These are phyloP conservation scores for Calephelis nemesis DNA, from an alignment of 1,140 invertebrate genomes.

Conservation along the genomic window DNA sequence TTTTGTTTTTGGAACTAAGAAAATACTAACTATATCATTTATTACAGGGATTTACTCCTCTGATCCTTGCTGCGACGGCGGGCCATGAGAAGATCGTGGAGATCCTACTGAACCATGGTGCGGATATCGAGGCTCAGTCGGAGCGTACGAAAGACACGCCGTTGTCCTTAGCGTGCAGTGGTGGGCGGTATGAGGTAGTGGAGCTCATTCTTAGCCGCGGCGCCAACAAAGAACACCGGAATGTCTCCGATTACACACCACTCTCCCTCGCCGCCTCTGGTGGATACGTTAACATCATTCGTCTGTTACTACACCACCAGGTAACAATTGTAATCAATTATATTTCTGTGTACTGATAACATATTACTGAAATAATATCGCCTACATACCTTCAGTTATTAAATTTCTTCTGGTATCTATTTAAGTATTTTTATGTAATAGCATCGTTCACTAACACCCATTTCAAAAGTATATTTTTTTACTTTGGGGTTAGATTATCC, in stretches of 20 bases:
- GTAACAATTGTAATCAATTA: slow-evolving; percentile 29
- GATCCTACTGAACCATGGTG: slow-evolving; percentile 93
- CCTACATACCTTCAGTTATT: too few species aligned
- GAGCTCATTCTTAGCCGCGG: slow-evolving; percentile 93
- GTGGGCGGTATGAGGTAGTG: slow-evolving; percentile 97
- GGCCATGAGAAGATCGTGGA: slow-evolving; percentile 98
- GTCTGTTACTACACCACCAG: slow-evolving; percentile 91
- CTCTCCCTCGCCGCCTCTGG: slow-evolving; percentile 98
- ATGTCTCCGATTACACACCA: slow-evolving; percentile 99
- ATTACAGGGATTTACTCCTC: slow-evolving; percentile 92
- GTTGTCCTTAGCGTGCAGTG: slow-evolving; percentile 97
- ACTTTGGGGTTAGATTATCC: too few species aligned
- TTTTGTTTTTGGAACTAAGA: too few species aligned
- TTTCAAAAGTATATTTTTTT: too few species aligned
- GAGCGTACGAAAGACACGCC: slow-evolving; percentile 99
- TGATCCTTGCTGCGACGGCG: slow-evolving; percentile 97
- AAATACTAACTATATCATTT: background rate
- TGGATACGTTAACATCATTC: slow-evolving; percentile 99
- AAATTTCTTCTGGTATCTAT: too few species aligned
- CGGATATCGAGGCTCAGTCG: slow-evolving; percentile 98
- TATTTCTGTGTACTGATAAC: too few species aligned
- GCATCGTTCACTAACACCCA: too few species aligned
- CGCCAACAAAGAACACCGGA: slow-evolving; percentile 99
- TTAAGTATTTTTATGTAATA: too few species aligned
- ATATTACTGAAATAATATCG: too few species aligned